These are phyloP conservation scores for Scolopax rusticola DNA, from an alignment of 2,797 vertebrate genomes.

Conservation along the genomic window DNA sequence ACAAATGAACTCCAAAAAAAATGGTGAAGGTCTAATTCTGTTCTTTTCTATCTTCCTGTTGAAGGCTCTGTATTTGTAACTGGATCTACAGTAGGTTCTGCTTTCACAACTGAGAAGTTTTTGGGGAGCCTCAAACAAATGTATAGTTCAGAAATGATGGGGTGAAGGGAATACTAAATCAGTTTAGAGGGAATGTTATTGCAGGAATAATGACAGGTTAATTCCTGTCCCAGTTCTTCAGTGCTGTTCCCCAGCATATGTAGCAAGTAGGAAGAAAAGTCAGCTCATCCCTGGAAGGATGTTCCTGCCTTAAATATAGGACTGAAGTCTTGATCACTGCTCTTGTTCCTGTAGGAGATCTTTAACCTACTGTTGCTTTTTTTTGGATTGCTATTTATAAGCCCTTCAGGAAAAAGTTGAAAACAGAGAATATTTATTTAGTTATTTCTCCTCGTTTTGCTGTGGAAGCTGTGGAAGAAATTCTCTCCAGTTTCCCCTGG, in stretches of 20 bases:
- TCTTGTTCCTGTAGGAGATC: constrained; percentile 3
- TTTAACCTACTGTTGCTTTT: constrained; percentile 32
- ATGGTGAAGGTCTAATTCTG: neutral
- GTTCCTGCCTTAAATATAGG: neutral
- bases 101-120: neutral
- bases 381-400: constrained; percentile 36
- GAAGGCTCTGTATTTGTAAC: neutral
- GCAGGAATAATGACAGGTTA: neutral
- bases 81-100: neutral
- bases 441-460: neutral
- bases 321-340: neutral
- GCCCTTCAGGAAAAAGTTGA: constrained; percentile 11
- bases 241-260: neutral
- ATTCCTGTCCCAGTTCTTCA: neutral
- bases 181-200: neutral
- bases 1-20: neutral
- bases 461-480: neutral
- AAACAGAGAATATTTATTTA: constrained; percentile 8
- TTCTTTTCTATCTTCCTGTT: neutral
- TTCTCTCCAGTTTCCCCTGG: neutral
- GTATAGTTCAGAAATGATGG: neutral
- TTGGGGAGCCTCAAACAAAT: neutral
- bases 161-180: neutral
- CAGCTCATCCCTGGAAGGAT: neutral
- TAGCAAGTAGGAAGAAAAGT: neutral